Evolutionary conservation across 2,113 vertebrate species (phyloP).

Genomic region (Epinephelus cyanopodus): DNA sequence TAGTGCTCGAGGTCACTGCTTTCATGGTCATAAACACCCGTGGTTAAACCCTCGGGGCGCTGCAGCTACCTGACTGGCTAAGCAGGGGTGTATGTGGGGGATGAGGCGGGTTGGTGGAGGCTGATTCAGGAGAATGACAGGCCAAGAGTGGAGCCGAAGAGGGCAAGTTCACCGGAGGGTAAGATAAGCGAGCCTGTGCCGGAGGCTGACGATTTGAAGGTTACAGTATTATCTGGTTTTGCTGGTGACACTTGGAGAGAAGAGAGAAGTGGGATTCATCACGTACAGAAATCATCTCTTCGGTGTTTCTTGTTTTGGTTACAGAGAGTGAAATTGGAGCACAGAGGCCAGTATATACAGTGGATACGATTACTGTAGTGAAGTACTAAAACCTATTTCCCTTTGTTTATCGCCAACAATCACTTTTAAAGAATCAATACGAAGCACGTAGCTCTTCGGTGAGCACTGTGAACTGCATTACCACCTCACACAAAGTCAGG

Average conservation of each 20-base stretch:
- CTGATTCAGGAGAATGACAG: slow-evolving; percentile 8
- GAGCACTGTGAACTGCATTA: slow-evolving; percentile 2
- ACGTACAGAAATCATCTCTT: not conserved
- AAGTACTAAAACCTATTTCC: slow-evolving; percentile 26
- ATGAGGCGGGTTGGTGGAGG: not conserved
- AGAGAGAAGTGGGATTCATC: not conserved
- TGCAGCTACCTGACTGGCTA: not conserved
- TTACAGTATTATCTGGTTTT: slow-evolving; percentile 18
- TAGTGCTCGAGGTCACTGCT: slow-evolving; percentile 17
- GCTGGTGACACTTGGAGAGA: not conserved
- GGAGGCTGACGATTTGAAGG: not conserved
- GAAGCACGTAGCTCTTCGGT: not conserved
- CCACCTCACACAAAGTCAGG: not conserved
- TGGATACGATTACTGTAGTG: not conserved
- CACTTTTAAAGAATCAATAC: slow-evolving; percentile 47
- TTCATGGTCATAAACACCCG: not conserved
- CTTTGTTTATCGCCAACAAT: slow-evolving; percentile 39
- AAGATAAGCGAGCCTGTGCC: slow-evolving; percentile 28
- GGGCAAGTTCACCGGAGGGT: slow-evolving; percentile 19
- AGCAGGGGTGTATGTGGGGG: not conserved
- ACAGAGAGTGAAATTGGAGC: not conserved
- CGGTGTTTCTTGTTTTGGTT: slow-evolving; percentile 14
- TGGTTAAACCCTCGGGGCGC: not conserved
- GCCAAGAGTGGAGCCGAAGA: not conserved
- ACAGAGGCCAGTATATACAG: not conserved